Evolutionary conservation across 1,140 invertebrate species (phyloP), one percentile per base, ranked within the genome.

Genomic region (Eumeta japonica): DNA sequence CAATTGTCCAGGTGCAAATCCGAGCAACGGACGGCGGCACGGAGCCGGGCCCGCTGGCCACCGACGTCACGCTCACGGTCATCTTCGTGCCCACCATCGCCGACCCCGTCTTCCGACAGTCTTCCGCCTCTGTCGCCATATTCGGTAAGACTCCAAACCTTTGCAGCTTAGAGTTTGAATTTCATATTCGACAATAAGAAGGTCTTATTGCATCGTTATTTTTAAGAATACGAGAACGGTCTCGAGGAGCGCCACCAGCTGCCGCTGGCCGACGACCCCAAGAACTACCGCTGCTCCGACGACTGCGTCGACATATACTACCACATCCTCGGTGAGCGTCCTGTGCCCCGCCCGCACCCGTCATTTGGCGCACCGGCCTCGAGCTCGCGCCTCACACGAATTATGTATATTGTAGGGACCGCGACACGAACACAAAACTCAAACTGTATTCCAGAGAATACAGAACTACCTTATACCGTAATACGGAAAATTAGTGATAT

Each of bases 1-100:
- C 20, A 24, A 13, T 28, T 51, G 2, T 19, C n/a, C n/a, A 78
- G 75, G 47, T 77, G 17, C 58, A 45, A 12, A 51, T 77, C 10
- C 55, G 50, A 4, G 77, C 63, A 10, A 76, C 57, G 0, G 77
- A 79, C 46, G 54, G 62, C 28, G 77, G 77, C 13, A 65, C 52
- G 7, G 65, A 72, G 7, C 62, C 70, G 1, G 51, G 52, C 0
- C 51, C 58, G 2, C 45, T 49, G 1, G 46, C 3, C 5, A 47
- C 61, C 0, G 46, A 48, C 10, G 37, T 43, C 16, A 41, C 54
- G 1, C 19, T 73, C 18, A 54, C 36, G 0, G 45, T 71, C 0
- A 51, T 62, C 10, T 75, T 76, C 44, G 68, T 79, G n/a, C 59
- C 72, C 3, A 74, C 71, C 1, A 51, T 57, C 12, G 65, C 58